Percentiles rank a stretch among this genome's conserved stretches.
phyloP scores from a whole-genome alignment of 2,797 vertebrate genomes.

The Sebastes nivosus region DNA sequence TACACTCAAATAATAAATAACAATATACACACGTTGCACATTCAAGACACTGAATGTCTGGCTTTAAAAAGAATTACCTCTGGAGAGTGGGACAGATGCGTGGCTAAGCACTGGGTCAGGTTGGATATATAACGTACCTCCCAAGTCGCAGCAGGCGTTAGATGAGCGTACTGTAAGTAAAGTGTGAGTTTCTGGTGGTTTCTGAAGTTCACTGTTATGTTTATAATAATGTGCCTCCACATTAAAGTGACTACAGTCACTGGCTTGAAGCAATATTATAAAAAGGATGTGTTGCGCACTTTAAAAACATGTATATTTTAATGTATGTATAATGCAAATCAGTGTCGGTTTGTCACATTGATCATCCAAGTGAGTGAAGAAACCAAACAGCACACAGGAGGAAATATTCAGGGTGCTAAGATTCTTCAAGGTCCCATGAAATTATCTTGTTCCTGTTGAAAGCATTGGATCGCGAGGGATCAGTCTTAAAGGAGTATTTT shows the following conservation, averaged over 20 bases:
- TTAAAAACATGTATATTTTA: conserved; percentile 53
- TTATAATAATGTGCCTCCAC: conserved; percentile 63
- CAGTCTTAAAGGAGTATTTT: not conserved
- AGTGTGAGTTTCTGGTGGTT: conserved; percentile 19
- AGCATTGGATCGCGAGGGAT: not conserved
- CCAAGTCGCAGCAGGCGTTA: not conserved
- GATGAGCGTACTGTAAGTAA: conserved; percentile 18
- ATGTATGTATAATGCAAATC: conserved; percentile 28
- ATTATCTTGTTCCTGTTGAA: not conserved
- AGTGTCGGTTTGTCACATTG: conserved; percentile 19
- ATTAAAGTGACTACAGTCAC: conserved; percentile 31
- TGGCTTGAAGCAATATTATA: conserved; percentile 65
- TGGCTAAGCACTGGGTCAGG: conserved; percentile 28
- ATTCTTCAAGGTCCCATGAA: not conserved
- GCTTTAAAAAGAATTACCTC: conserved; percentile 69
- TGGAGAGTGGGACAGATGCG: conserved; percentile 18
- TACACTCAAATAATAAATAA: conserved; percentile 29
- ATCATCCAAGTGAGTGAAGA: conserved; percentile 13
- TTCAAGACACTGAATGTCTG: conserved; percentile 62
- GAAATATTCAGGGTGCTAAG: not conserved
- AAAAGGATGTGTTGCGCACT: conserved; percentile 28
- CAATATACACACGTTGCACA: conserved; percentile 41
- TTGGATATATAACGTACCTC: conserved; percentile 36
- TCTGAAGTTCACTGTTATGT: conserved; percentile 30
- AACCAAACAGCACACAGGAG: not conserved